Conservation (phyloP, 2,888 invertebrate genomes). For the Keiferia lycopersicella region DNA sequence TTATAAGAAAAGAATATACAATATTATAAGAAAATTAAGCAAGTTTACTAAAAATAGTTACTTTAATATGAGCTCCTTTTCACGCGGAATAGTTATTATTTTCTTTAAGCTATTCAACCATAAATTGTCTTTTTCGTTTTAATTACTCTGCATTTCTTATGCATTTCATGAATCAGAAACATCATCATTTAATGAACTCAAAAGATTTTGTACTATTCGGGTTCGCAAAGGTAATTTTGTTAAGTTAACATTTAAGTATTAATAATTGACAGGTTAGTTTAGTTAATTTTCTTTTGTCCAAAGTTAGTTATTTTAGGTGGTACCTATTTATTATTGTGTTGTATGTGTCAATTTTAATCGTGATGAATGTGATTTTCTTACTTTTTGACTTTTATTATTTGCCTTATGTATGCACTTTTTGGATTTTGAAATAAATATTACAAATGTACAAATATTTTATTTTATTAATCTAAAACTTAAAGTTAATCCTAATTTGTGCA, state of each 20-base stretch:
- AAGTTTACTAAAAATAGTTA: too few species aligned
- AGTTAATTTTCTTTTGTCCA: neutral
- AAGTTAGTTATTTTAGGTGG: constrained; percentile 3
- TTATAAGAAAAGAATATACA: too few species aligned
- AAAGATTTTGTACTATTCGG: too few species aligned
- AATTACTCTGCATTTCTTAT: too few species aligned
- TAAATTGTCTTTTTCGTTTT: too few species aligned
- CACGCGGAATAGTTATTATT: too few species aligned
- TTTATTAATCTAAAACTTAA: constrained; percentile 66
- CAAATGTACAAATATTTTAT: constrained; percentile 23
- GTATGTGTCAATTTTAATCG: constrained; percentile 6
- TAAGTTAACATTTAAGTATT: neutral
- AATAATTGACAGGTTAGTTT: neutral
- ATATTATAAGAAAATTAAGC: too few species aligned
- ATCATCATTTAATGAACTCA: too few species aligned
- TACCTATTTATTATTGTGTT: neutral
- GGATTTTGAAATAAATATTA: constrained; percentile 7
- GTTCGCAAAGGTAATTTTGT: too few species aligned
- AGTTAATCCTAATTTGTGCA: constrained; percentile 71
- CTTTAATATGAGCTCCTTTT: too few species aligned
- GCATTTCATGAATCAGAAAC: too few species aligned
- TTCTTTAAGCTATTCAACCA: too few species aligned
- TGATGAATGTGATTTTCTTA: constrained; percentile 6
- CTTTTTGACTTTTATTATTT: neutral
- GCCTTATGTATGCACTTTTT: neutral